Base-by-base conservation (phyloP, 1,140 invertebrate species). In the Camponotus pennsylvanicus region DNA sequence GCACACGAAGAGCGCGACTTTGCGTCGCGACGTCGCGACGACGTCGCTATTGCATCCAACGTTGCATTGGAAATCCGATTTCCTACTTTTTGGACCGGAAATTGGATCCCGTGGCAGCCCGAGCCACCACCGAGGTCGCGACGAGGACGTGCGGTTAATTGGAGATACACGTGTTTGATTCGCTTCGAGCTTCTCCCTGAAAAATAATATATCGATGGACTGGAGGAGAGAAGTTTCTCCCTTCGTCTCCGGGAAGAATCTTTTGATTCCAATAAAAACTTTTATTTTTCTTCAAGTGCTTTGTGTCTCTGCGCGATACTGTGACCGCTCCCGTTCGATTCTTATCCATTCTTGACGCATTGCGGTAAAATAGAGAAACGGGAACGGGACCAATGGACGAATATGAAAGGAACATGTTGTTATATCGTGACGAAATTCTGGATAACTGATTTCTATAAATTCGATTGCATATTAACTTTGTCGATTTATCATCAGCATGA, bases 1-100 rank as follows among this genome's bases (percentile, higher is more conserved):
- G 45, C 84, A 52, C 78, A 40, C 69, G 69, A 37, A 37, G 69
- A 75, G n/a, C 55, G 55, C 79, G 79, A 75, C 79, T 75, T 49
- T 6, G 57, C 57, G 79, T 80, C 78, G 69, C 69, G 77, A 57
- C 61, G 69, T 32, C 34, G 57, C 21, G 67, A 55, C 52, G 71
- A 80, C 64, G 64, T 32, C 55, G 61, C 27, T 18, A 18, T 63
- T 13, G 37, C 57, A 32, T 59, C 45, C 42, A 13, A 64, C 45
- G 63, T 61, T 49, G 18, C 59, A 32, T 4, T 71, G 59, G 9
- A 34, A 80, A 82, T 63, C 11, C 57, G 69, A 76, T 84, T 84
- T 70, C 37, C 52, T 57, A 59, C 27, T 82, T 42, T 71, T 80
- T 15, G 27, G 2, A 75, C 27, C 55, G 40, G 64, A 75, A 73